Conservation (phyloP, 2,888 invertebrate species). For the Cybosia mesomella region DNA sequence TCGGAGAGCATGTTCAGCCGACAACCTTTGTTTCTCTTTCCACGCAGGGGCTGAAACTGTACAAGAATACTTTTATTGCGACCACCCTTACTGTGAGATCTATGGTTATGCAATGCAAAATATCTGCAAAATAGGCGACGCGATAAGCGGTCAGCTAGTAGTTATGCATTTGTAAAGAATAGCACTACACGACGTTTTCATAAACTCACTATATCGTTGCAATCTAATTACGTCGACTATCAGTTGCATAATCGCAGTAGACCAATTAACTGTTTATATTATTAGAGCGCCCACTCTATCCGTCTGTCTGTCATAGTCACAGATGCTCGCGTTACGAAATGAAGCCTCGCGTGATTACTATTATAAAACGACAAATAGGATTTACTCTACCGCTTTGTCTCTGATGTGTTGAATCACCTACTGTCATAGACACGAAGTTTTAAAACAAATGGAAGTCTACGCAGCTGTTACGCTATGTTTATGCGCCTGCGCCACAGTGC, state of each 20-base stretch:
- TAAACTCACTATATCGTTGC: slow-evolving; percentile 18
- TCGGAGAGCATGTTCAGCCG: no score
- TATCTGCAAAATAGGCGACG: no score
- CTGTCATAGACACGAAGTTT: not conserved
- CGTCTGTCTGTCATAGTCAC: slow-evolving; percentile 35
- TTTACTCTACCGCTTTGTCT: not conserved
- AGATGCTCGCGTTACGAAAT: slow-evolving; percentile 43
- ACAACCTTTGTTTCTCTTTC: no score
- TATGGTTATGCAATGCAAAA: no score
- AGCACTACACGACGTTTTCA: not conserved
- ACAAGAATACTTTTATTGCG: no score
- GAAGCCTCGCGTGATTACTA: slow-evolving; percentile 29
- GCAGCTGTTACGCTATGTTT: not conserved
- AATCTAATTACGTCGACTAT: slow-evolving; percentile 47
- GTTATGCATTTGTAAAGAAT: no score
- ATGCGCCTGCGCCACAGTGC: no score
- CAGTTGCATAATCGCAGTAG: slow-evolving; percentile 62
- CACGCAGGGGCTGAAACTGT: no score
- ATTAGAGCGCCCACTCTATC: slow-evolving; percentile 50
- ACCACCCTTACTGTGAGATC: no score
- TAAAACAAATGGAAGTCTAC: not conserved
- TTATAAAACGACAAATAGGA: slow-evolving; percentile 9
- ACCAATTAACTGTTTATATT: slow-evolving; percentile 72
- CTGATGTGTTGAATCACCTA: not conserved
- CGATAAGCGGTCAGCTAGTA: no score